Base-by-base conservation (phyloP, 2,113 vertebrate species). In the Poecilia latipinna region DNA sequence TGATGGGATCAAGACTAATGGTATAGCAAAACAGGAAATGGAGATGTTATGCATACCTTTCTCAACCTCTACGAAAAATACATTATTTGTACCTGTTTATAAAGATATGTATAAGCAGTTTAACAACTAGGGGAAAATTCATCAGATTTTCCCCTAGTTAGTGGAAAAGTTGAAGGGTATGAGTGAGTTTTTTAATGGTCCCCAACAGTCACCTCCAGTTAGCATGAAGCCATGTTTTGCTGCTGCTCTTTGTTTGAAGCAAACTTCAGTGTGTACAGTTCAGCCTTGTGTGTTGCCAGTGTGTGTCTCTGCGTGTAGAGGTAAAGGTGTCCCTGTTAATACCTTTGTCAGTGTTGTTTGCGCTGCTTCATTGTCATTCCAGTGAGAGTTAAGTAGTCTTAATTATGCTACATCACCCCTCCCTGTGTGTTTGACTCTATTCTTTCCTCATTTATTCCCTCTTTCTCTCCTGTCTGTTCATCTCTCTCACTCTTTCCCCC, bases 311-410 rank as follows among this genome's bases (percentile, higher is more conserved):
- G 4, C 15, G 7, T 35, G 62, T 31, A 32, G 31, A 64, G 62
- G 19, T 32, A 64, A 32, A 64, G 31, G 29, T 64, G 29, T 63
- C 62, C 31, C 61, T 86, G 83, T 89, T 88, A 85, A 79, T 87
- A 81, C 69, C 77, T 79, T 31, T 79, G 82, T 89, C 75, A 61
- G 39, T n/a, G 63, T 37, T 82, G 80, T 80, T 86, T 73, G 60
- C 75, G 74, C 84, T 42, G 74, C 80, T 78, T 84, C 65, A 83
- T 85, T 89, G 82, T 89, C 86, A 88, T 86, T 86, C 72, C 51
- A 66, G 37, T 17, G 32, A 73, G 77, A 88, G 80, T 85, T 86
- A 85, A 85, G 61, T 82, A 82, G 76, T 82, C 89, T 89, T 89
- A 89, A 92, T 90, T 90, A 86, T 67, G 68, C 80, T 44, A 60